Evolutionary conservation across 2,888 invertebrate genomes (phyloP).

Genomic region (Dasysyrphus tricinctus): DNA sequence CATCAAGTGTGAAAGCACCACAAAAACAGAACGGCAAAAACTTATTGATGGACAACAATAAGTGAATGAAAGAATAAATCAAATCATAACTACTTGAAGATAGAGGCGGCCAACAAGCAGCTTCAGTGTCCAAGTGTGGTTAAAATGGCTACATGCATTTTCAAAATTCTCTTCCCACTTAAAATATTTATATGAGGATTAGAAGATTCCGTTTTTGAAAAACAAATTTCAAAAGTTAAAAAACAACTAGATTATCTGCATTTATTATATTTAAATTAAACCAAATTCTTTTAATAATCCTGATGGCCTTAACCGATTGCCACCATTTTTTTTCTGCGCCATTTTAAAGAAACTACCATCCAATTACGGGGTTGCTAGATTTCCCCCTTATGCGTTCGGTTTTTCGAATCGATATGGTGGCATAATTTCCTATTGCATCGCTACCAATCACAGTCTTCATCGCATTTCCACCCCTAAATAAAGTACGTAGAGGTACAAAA

Average conservation of each 20-base stretch:
- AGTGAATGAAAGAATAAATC: too few species aligned
- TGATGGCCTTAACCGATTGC: not conserved
- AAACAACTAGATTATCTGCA: not conserved
- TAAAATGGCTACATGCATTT: too few species aligned
- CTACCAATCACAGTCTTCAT: slow-evolving; percentile 68
- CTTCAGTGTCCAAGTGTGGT: too few species aligned
- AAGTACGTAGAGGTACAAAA: not conserved
- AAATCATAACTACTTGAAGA: too few species aligned
- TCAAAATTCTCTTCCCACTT: too few species aligned
- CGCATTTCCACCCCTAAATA: slow-evolving; percentile 55
- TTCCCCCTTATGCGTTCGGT: slow-evolving; percentile 24
- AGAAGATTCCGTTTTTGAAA: not conserved
- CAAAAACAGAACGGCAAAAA: too few species aligned
- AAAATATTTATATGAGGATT: not conserved
- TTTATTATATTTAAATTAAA: not conserved
- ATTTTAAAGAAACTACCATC: slow-evolving; percentile 36
- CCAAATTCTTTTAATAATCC: not conserved
- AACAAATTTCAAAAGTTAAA: not conserved
- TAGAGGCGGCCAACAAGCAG: too few species aligned
- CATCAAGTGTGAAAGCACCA: too few species aligned
- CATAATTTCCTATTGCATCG: slow-evolving; percentile 61
- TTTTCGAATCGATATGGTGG: slow-evolving; percentile 47
- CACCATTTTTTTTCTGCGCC: slow-evolving; percentile 39
- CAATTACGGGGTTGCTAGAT: slow-evolving; percentile 38
- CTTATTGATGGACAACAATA: too few species aligned